Conservation (phyloP, 2,113 vertebrate genomes). For the Macrotus californicus region DNA sequence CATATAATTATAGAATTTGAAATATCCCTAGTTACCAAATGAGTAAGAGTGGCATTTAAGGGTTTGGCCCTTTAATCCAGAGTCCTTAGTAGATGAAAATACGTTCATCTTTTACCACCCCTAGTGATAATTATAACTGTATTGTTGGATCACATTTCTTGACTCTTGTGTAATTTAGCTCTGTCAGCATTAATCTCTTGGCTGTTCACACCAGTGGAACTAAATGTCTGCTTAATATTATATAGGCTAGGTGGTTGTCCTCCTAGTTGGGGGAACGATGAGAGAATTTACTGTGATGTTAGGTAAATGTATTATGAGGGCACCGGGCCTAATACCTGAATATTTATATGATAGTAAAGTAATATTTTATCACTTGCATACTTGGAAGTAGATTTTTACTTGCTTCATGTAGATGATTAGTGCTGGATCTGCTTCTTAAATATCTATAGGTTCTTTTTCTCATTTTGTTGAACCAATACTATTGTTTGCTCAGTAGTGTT, state of each 20-base stretch:
- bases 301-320: conserved; percentile 16
- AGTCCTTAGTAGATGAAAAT: conserved; percentile 46
- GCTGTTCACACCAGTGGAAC: conserved; percentile 56
- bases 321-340: conserved; percentile 48
- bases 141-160: conserved; percentile 65
- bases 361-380: conserved; percentile 75
- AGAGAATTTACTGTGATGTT: conserved; percentile 38
- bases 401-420: neutral
- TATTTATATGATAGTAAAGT: conserved; percentile 56
- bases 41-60: conserved; percentile 35
- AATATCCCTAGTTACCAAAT: conserved; percentile 51
- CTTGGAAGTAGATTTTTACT: conserved; percentile 71
- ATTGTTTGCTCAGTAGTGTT: conserved; percentile 82
- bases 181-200: conserved; percentile 65
- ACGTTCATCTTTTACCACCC: conserved; percentile 60
- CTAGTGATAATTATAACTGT: conserved; percentile 63
- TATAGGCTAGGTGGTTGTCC: conserved; percentile 61
- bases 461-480: conserved; percentile 81
- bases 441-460: conserved; percentile 80
- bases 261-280: conserved; percentile 31
- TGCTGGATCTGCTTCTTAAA: conserved; percentile 69
- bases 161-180: conserved; percentile 64
- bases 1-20: conserved; percentile 57
- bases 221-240: conserved; percentile 61
- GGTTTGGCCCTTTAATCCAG: conserved; percentile 32